A percentile compares a stretch with the other conserved stretches of the same genome.
These are phyloP conservation scores for Dysmachus trigonus DNA, from an alignment of 2,888 invertebrate species.

Conservation along the genomic window DNA sequence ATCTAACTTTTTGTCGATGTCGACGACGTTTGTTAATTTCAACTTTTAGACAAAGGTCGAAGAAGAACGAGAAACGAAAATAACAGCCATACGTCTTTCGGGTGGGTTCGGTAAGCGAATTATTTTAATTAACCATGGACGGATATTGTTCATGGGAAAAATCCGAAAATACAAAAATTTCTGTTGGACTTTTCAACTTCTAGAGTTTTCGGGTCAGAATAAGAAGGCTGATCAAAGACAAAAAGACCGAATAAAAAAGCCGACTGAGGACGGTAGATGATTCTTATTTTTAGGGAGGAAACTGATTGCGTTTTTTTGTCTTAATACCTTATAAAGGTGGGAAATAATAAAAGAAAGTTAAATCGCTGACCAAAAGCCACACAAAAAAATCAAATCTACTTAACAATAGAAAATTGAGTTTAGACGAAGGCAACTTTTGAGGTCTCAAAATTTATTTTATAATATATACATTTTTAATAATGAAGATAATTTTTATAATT, in stretches of 20 bases:
- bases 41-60: neutral
- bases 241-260: neutral
- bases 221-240: neutral
- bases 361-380: neutral
- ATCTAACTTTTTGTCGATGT: neutral
- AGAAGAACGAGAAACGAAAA: neutral
- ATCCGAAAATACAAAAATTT: neutral
- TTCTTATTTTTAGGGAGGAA: neutral
- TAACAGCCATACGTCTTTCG: neutral
- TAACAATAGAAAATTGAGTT: neutral
- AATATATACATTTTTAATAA: too few species aligned
- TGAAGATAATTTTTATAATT: too few species aligned
- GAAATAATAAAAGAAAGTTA: neutral
- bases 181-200: neutral
- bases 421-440: too few species aligned
- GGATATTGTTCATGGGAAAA: slow-evolving; percentile 23
- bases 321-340: neutral
- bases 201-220: neutral
- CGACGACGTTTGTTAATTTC: neutral
- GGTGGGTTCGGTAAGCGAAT: neutral
- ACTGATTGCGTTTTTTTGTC: neutral
- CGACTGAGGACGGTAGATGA: neutral
- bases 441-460: too few species aligned
- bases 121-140: slow-evolving; percentile 23
- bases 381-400: neutral